Conservation (phyloP, 2,888 invertebrate genomes). For the Aphidius colemani region DNA sequence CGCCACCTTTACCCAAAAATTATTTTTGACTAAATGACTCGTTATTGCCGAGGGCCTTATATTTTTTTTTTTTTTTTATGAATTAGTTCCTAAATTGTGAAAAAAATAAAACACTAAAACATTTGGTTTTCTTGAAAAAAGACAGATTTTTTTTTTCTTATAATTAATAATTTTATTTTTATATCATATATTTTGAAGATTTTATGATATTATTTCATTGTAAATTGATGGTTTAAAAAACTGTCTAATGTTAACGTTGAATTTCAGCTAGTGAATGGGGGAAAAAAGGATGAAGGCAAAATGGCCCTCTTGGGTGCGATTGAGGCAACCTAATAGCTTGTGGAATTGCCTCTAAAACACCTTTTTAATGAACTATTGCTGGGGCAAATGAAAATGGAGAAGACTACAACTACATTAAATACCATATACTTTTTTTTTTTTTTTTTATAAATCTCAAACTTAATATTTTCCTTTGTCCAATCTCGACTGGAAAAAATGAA, state of each 20-base stretch:
- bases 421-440: background rate
- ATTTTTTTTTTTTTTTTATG: constrained; percentile 38
- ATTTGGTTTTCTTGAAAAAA: background rate
- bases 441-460: constrained; percentile 1
- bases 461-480: background rate
- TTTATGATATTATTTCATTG: constrained; percentile 34
- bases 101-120: background rate
- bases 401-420: constrained; percentile 43
- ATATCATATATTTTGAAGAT: constrained; percentile 24
- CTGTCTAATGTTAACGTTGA: constrained; percentile 53
- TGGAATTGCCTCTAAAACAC: constrained; percentile 74
- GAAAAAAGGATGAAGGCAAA: constrained; percentile 42
- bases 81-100: constrained; percentile 5
- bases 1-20: constrained; percentile 38
- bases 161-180: constrained; percentile 22
- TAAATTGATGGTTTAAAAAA: constrained; percentile 46
- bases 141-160: background rate
- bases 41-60: constrained; percentile 40
- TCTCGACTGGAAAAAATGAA: too few relatives aligned
- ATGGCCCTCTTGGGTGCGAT: constrained; percentile 64
- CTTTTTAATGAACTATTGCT: constrained; percentile 74
- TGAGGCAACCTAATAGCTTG: constrained; percentile 69
- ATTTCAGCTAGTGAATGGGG: constrained; percentile 33
- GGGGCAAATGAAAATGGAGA: constrained; percentile 62
- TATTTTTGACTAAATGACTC: constrained; percentile 24